These are phyloP conservation scores for Cervus canadensis DNA, from an alignment of 2,113 vertebrate genomes.

Conservation along the genomic window DNA sequence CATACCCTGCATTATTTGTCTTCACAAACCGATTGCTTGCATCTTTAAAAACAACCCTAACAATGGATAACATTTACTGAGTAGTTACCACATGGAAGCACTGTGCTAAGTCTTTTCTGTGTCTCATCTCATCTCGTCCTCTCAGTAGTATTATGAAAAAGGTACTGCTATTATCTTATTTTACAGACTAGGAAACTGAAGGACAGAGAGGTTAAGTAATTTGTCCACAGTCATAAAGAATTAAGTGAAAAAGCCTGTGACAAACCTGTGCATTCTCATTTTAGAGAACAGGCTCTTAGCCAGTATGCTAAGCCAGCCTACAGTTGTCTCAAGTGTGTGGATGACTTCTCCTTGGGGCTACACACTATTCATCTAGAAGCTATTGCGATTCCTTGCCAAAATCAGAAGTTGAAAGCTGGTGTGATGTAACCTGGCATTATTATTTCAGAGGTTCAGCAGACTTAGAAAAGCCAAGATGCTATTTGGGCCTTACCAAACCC, in stretches of 20 bases:
- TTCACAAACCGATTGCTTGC: neutral
- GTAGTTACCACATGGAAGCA: neutral
- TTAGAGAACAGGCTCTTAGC: neutral
- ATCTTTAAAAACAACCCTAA: neutral
- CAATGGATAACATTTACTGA: neutral
- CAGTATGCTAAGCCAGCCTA: neutral
- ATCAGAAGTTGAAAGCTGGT: neutral
- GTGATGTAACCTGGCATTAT: neutral
- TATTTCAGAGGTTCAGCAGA: neutral
- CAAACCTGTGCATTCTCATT: neutral
- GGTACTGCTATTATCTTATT: neutral
- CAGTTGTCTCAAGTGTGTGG: neutral
- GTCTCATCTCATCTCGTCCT: neutral
- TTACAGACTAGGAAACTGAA: neutral
- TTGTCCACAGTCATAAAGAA: neutral
- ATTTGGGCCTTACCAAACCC: neutral
- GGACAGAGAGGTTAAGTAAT: neutral
- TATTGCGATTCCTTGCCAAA: neutral
- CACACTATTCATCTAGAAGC: neutral
- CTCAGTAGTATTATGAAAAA: neutral
- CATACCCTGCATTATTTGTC: neutral
- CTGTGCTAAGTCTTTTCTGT: neutral
- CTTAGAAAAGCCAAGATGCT: neutral
- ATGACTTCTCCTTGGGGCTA: neutral
- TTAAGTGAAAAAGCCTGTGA: neutral